These are phyloP conservation scores for Pentamera pediparva DNA, from an alignment of 53 echinoderm and acorn worm species.

Conservation along the genomic window DNA sequence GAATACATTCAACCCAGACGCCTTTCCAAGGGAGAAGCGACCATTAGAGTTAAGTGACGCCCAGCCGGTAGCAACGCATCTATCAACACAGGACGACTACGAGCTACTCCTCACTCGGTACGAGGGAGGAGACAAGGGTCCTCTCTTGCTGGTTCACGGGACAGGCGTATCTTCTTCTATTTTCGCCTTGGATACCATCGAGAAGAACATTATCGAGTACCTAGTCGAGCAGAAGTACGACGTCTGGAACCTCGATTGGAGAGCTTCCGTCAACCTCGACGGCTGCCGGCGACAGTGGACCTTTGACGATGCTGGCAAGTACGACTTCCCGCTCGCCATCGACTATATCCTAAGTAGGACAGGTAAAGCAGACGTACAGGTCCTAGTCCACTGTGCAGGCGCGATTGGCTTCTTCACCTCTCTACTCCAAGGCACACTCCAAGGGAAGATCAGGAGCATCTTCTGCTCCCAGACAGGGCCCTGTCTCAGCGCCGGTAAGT, in stretches of 20 bases:
- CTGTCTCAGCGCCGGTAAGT: slow-evolving; percentile 35
- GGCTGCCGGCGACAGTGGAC: slow-evolving; percentile 27
- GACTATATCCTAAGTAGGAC: slow-evolving; percentile 48
- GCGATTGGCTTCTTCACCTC: slow-evolving; percentile 41
- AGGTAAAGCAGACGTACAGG: slow-evolving; percentile 38
- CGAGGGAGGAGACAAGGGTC: slow-evolving; percentile 56
- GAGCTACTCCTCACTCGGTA: slow-evolving; percentile 37
- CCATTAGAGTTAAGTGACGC: slow-evolving; percentile 34
- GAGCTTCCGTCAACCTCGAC: slow-evolving; percentile 42
- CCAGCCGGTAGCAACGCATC: slow-evolving; percentile 38
- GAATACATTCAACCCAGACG: slow-evolving; percentile 32
- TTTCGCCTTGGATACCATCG: slow-evolving; percentile 53
- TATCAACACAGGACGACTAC: slow-evolving; percentile 39
- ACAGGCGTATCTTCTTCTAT: slow-evolving; percentile 49
- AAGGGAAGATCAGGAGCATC: slow-evolving; percentile 51
- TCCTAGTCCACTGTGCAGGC: slow-evolving; percentile 60
- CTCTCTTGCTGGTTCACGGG: slow-evolving; percentile 54
- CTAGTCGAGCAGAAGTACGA: slow-evolving; percentile 48
- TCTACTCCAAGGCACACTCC: slow-evolving; percentile 45
- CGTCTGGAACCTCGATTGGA: slow-evolving; percentile 60
- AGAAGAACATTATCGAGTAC: slow-evolving; percentile 63
- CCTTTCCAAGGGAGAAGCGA: slow-evolving; percentile 35
- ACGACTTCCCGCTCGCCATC: slow-evolving; percentile 44
- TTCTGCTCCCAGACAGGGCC: slow-evolving; percentile 56
- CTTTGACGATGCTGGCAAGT: slow-evolving; percentile 43